These are phyloP conservation scores for Muschampia plurimacula DNA, from an alignment of 2,888 invertebrate genomes.

Conservation along the genomic window DNA sequence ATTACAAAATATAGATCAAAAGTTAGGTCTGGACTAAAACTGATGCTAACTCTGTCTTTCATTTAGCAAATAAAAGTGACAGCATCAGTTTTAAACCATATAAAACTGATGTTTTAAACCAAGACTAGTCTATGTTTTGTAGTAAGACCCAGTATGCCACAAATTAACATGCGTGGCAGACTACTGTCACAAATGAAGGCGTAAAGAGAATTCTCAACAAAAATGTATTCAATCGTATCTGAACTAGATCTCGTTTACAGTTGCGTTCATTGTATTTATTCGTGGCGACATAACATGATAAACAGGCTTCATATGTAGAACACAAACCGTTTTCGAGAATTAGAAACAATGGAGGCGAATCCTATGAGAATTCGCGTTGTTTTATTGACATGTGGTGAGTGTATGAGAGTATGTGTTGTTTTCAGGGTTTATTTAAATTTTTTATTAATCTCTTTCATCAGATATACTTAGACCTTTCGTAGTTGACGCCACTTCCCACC, in stretches of 20 bases:
- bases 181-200: neutral
- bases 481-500: too few relatives aligned
- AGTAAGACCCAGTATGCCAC: neutral
- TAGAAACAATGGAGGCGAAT: neutral
- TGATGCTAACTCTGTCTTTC: too few relatives aligned
- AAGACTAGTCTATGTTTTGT: too few relatives aligned
- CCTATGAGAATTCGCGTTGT: neutral
- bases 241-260: constrained; percentile 12
- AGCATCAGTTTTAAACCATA: too few relatives aligned
- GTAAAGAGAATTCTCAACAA: neutral
- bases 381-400: neutral
- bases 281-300: constrained; percentile 10
- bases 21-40: too few relatives aligned
- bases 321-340: neutral
- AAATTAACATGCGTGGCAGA: constrained; percentile 6
- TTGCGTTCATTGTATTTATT: constrained; percentile 14
- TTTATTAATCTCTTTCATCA: too few relatives aligned
- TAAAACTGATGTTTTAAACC: too few relatives aligned
- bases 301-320: constrained; percentile 11
- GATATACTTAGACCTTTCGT: too few relatives aligned
- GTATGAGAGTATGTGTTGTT: too few relatives aligned
- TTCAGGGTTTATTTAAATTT: too few relatives aligned
- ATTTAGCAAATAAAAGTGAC: too few relatives aligned
- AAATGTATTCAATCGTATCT: constrained; percentile 15
- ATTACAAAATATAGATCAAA: too few relatives aligned